Percentiles rank a stretch among this genome's conserved stretches.
These are phyloP conservation scores for Torymus tubicola DNA, from an alignment of 2,888 invertebrate species.

Conservation along the genomic window DNA sequence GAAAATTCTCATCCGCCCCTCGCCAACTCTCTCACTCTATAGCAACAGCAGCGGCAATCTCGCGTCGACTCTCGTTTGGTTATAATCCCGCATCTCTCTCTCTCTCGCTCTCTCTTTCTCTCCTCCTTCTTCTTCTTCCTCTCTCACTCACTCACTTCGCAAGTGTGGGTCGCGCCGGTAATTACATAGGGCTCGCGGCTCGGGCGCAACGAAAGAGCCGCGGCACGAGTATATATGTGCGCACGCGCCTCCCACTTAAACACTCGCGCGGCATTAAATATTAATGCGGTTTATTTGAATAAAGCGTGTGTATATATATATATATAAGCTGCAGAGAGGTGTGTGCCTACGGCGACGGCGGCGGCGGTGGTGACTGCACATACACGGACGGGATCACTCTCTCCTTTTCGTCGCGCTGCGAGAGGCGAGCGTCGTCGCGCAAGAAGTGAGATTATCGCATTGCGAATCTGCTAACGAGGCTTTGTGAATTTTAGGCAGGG, in stretches of 20 bases:
- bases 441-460: slow-evolving; percentile 55
- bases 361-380: too few relatives aligned
- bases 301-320: slow-evolving; percentile 63
- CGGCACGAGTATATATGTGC: slow-evolving; percentile 5
- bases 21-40: neutral
- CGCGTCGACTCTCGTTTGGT: slow-evolving; percentile 35
- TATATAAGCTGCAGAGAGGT: too few relatives aligned
- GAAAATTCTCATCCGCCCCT: slow-evolving; percentile 6
- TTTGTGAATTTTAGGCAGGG: slow-evolving; percentile 55
- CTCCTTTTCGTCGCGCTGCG: neutral
- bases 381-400: too few relatives aligned
- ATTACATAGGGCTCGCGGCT: slow-evolving; percentile 70
- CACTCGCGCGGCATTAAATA: slow-evolving; percentile 71
- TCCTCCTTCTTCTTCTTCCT: slow-evolving; percentile 59
- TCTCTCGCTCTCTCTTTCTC: slow-evolving; percentile 57
- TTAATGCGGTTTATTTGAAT: slow-evolving; percentile 73
- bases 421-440: slow-evolving; percentile 23
- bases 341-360: slow-evolving; percentile 54
- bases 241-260: slow-evolving; percentile 70
- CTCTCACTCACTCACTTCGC: slow-evolving; percentile 45
- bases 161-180: slow-evolving; percentile 68
- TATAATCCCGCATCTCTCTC: slow-evolving; percentile 53
- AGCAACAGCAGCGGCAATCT: slow-evolving; percentile 11
- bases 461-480: slow-evolving; percentile 63
- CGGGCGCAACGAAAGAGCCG: slow-evolving; percentile 56